Conservation (phyloP, 2,888 invertebrate species). For the Calameuta pallipes region DNA sequence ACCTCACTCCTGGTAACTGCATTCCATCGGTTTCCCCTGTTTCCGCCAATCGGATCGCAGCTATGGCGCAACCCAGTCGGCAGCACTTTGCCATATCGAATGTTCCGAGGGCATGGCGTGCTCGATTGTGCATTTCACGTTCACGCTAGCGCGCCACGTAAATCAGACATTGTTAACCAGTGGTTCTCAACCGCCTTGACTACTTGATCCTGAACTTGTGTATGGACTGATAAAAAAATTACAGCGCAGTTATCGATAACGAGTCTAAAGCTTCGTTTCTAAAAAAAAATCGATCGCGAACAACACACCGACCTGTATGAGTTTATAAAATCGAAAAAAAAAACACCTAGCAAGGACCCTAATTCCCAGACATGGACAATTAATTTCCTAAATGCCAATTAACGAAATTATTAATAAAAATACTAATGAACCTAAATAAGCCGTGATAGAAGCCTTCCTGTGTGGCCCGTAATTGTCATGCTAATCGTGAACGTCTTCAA, state of each 20-base stretch:
- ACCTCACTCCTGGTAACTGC: conserved; percentile 44
- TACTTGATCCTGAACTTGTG: not conserved
- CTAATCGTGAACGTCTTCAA: conserved; percentile 46
- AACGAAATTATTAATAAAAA: conserved; percentile 60
- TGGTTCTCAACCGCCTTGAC: conserved; percentile 11
- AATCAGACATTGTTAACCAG: conserved; percentile 32
- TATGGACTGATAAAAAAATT: not conserved
- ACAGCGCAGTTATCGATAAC: not conserved
- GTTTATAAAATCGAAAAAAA: not conserved
- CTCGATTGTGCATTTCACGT: conserved; percentile 23
- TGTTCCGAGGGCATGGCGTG: conserved; percentile 17
- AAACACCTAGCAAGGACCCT: conserved; percentile 12
- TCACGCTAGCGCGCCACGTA: conserved; percentile 28
- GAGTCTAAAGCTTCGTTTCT: not conserved
- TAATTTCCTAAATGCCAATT: conserved; percentile 61
- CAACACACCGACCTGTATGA: not conserved
- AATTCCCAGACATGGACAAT: conserved; percentile 54
- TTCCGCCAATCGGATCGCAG: conserved; percentile 40
- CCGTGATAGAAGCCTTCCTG: conserved; percentile 63
- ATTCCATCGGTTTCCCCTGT: conserved; percentile 48
- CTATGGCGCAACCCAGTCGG: conserved; percentile 19
- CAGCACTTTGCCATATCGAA: not conserved
- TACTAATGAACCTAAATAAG: conserved; percentile 59
- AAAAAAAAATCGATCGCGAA: not conserved
- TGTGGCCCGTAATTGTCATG: conserved; percentile 54